Conservation (phyloP, 2,888 invertebrate species). For the Euzetes globulus region DNA sequence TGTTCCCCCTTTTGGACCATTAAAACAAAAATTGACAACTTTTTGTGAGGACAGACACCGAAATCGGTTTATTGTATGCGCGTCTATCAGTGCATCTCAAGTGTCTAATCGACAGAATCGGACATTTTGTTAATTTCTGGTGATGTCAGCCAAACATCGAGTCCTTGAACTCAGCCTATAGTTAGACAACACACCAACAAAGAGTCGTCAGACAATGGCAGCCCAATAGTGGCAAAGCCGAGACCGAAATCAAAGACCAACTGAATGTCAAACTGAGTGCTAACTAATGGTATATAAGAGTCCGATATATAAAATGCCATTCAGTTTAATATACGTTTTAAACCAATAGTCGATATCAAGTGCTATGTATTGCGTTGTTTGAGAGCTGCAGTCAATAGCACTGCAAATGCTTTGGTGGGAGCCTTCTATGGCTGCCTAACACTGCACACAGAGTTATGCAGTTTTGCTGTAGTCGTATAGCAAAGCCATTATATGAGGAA, state of each 20-base stretch:
- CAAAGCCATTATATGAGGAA: neutral
- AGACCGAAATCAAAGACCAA: neutral
- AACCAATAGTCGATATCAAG: neutral
- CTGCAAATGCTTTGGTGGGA: neutral
- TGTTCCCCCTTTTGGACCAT: neutral
- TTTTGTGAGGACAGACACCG: neutral
- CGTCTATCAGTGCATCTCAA: neutral
- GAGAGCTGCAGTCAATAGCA: neutral
- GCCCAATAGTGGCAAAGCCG: neutral
- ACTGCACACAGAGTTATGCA: neutral
- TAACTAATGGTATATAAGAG: neutral
- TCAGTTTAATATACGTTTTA: neutral
- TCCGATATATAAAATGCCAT: constrained; percentile 11
- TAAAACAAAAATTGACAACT: neutral
- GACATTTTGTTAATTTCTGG: constrained; percentile 21
- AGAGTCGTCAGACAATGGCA: neutral
- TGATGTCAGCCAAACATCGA: neutral
- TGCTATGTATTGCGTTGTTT: constrained; percentile 2
- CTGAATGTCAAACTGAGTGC: neutral
- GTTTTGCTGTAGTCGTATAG: neutral
- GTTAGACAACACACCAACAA: constrained; percentile 13
- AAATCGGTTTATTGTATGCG: neutral
- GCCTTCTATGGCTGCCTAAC: constrained; percentile 10
- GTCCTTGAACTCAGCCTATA: constrained; percentile 21
- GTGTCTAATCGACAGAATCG: neutral